Conservation (phyloP, 1,140 invertebrate genomes). For the Patella vulgata region DNA sequence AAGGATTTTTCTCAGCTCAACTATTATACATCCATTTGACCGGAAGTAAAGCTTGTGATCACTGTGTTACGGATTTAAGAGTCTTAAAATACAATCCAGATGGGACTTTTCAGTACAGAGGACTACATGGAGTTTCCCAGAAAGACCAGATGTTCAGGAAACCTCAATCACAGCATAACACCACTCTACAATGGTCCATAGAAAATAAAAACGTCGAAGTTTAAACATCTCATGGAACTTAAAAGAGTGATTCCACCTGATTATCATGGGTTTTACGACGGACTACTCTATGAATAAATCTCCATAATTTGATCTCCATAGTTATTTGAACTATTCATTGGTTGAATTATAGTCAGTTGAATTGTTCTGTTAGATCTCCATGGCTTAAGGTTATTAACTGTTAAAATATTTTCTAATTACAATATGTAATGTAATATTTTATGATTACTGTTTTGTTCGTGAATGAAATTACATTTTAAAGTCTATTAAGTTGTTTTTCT, state of each 20-base stretch:
- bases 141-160: background rate
- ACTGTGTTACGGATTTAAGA: background rate
- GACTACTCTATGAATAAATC: conserved; percentile 9
- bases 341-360: too few species aligned
- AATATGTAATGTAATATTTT: too few species aligned
- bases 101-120: conserved; percentile 6
- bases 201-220: background rate
- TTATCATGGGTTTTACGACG: conserved; percentile 15
- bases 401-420: too few species aligned
- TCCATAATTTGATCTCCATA: too few species aligned
- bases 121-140: background rate
- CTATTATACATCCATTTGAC: too few species aligned
- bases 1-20: too few species aligned
- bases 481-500: too few species aligned
- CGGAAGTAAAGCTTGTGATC: conserved; percentile 1
- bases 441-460: too few species aligned
- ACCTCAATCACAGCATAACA: background rate
- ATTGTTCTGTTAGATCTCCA: too few species aligned
- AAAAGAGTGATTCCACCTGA: conserved; percentile 12
- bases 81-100: conserved; percentile 11
- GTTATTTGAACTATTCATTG: too few species aligned
- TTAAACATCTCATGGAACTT: conserved; percentile 12
- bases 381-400: too few species aligned
- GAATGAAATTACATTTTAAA: too few species aligned
- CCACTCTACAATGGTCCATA: background rate